Evolutionary conservation across 2,888 invertebrate species (phyloP).

Genomic region (Eupsilia transversa): DNA sequence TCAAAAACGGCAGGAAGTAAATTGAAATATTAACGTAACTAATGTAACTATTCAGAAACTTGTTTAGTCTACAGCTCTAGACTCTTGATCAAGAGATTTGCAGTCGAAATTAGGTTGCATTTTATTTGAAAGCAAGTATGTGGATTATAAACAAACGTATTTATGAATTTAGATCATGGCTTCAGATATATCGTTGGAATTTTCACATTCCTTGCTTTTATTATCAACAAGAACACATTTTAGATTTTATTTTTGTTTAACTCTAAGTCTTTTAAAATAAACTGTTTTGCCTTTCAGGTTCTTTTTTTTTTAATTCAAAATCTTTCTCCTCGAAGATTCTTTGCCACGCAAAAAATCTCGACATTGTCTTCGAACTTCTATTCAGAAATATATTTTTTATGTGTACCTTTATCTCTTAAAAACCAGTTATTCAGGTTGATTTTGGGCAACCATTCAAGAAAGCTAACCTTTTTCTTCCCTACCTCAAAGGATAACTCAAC

Average conservation of each 20-base stretch:
- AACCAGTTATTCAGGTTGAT: not conserved
- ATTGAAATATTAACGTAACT: conserved; percentile 31
- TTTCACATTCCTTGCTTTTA: conserved; percentile 38
- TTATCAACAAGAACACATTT: conserved; percentile 43
- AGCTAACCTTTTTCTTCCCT: conserved; percentile 6
- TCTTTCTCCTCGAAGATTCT: not conserved
- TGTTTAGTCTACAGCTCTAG: conserved; percentile 50
- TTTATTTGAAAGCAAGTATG: conserved; percentile 51
- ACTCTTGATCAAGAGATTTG: conserved; percentile 30
- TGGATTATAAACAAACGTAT: conserved; percentile 48
- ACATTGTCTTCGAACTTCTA: not conserved
- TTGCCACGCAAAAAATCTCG: not conserved
- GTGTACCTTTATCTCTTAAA: not conserved
- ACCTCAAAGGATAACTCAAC: conserved; percentile 14
- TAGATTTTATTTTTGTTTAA: conserved; percentile 35
- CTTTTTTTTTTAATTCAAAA: not conserved
- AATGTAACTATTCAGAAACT: conserved; percentile 8
- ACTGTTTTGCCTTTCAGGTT: conserved; percentile 13
- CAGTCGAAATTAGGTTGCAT: conserved; percentile 51
- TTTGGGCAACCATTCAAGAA: conserved; percentile 11
- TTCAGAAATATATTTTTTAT: not conserved
- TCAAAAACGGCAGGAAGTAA: conserved; percentile 12
- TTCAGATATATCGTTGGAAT: conserved; percentile 32
- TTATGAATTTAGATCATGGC: conserved; percentile 58
- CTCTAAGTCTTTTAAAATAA: conserved; percentile 36